Evolutionary conservation across 2,888 invertebrate species (phyloP).

Genomic region (Caenorhabditis sulstoni): DNA sequence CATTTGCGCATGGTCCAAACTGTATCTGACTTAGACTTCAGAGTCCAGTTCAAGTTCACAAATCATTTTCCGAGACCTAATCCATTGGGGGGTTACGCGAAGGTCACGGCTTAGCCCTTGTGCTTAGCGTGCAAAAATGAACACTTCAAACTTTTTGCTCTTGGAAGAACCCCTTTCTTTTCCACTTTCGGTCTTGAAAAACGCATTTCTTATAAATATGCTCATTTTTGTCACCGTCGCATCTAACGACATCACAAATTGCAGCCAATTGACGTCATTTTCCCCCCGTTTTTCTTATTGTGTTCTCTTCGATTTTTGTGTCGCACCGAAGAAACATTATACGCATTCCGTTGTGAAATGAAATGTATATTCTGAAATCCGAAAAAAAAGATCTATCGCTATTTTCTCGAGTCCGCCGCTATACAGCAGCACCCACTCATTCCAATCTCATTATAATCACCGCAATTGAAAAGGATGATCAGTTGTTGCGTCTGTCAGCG

Average conservation of each 20-base stretch:
- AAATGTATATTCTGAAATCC: constrained; percentile 19
- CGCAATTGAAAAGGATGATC: constrained; percentile 32
- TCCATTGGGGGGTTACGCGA: constrained; percentile 25
- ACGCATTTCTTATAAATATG: no score
- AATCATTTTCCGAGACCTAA: constrained; percentile 25
- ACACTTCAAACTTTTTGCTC: constrained; percentile 50
- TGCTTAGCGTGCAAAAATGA: constrained; percentile 51
- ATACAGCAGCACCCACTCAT: neutral
- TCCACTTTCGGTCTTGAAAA: no score
- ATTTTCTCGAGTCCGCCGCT: neutral
- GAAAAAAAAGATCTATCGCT: neutral
- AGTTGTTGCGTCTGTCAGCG: constrained; percentile 4
- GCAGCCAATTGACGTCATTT: constrained; percentile 4
- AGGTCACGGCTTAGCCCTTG: constrained; percentile 27
- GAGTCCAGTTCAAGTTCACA: neutral
- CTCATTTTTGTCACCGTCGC: no score
- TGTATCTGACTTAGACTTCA: constrained; percentile 1
- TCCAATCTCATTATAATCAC: constrained; percentile 28
- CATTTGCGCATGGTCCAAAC: no score
- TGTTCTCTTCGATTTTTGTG: constrained; percentile 2
- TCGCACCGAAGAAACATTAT: constrained; percentile 10
- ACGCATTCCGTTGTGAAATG: constrained; percentile 7
- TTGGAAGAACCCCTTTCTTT: neutral
- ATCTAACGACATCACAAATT: constrained; percentile 10
- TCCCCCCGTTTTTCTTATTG: neutral